A percentile compares a stretch with the other conserved stretches of the same genome.
These are phyloP conservation scores for Crossocerus cetratus DNA, from an alignment of 2,888 invertebrate genomes.

Conservation along the genomic window DNA sequence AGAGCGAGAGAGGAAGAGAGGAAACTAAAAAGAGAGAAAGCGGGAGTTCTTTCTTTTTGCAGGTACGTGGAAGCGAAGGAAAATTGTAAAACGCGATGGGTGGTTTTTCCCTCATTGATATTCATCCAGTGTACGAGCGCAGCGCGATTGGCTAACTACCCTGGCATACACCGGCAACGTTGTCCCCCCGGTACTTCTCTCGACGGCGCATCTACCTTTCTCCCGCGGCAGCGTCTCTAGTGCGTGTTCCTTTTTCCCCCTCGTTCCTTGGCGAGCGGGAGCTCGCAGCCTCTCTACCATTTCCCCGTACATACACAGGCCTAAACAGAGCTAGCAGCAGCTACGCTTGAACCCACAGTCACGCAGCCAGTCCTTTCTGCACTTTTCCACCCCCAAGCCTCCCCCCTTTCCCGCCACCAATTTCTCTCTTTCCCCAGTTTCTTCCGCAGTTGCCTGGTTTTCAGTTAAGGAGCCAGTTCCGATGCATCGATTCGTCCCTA, in stretches of 20 bases:
- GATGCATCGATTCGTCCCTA: conserved; percentile 71
- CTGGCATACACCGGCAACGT: conserved; percentile 57
- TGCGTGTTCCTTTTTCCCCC: conserved; percentile 20
- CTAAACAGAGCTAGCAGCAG: conserved; percentile 20
- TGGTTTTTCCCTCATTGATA: conserved; percentile 72
- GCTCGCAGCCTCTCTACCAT: conserved; percentile 34
- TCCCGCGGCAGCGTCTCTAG: conserved; percentile 26
- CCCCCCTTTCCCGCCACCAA: conserved; percentile 19
- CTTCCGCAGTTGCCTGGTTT: conserved; percentile 62
- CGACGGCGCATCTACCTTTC: conserved; percentile 34
- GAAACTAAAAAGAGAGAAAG: neutral
- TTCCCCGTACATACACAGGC: conserved; percentile 23
- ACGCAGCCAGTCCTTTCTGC: conserved; percentile 17
- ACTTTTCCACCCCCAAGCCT: conserved; percentile 31
- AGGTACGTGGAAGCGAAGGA: conserved; percentile 51
- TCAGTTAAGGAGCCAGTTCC: conserved; percentile 32
- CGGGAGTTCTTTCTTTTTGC: conserved; percentile 21
- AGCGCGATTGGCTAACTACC: conserved; percentile 75
- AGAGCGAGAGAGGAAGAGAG: neutral
- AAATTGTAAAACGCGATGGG: conserved; percentile 71
- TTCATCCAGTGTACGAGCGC: conserved; percentile 70
- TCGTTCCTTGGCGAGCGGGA: conserved; percentile 10
- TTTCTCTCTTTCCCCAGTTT: conserved; percentile 34
- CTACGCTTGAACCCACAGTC: neutral
- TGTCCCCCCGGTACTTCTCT: conserved; percentile 47